A percentile compares a stretch with the other conserved stretches of the same genome.
Evolutionary conservation across 2,113 vertebrate species (phyloP).

Genomic region (Seriola aureovittata): DNA sequence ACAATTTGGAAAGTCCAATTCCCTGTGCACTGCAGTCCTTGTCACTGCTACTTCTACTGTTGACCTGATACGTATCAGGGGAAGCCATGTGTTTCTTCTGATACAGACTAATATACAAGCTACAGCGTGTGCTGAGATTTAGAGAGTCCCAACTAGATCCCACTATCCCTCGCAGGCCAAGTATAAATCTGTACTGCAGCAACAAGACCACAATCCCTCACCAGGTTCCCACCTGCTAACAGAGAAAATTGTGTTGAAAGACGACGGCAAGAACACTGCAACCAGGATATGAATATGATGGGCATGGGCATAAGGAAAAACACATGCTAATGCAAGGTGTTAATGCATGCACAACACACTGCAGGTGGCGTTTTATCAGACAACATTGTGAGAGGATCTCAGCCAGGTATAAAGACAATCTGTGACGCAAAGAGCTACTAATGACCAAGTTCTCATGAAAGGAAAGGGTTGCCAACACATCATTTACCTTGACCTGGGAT

Average conservation of each 20-base stretch:
- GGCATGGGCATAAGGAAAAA: background rate
- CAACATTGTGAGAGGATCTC: background rate
- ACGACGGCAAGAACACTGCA: background rate
- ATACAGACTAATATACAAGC: slow-evolving; percentile 2
- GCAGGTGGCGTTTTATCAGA: background rate
- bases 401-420: background rate
- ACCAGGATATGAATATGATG: no score
- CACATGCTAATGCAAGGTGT: background rate
- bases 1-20: slow-evolving; percentile 8
- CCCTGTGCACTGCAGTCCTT: slow-evolving; percentile 28
- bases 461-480: background rate
- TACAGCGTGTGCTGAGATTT: slow-evolving; percentile 21
- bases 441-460: background rate
- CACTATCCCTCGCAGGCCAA: background rate
- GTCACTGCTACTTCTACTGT: slow-evolving; percentile 31
- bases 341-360: background rate
- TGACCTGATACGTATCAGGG: slow-evolving; percentile 43
- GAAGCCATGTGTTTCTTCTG: slow-evolving; percentile 35
- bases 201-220: slow-evolving; percentile 1
- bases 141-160: slow-evolving; percentile 7
- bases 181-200: background rate
- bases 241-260: background rate
- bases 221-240: background rate
- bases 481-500: background rate
- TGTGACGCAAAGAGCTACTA: background rate